phyloP scores from a whole-genome alignment of 2,888 invertebrate species.

The Diarsia brunnea region DNA sequence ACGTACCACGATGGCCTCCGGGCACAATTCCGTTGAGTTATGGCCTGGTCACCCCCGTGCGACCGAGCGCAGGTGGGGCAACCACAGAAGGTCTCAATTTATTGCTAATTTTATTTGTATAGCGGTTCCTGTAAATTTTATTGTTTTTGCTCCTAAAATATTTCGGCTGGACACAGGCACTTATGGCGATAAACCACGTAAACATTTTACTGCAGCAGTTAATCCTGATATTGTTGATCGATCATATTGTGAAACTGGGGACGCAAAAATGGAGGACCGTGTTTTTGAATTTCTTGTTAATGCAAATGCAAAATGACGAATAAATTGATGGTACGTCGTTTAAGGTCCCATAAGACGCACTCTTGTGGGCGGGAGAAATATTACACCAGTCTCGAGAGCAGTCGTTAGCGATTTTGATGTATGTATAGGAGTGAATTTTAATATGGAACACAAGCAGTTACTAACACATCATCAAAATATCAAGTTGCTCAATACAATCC shows the following conservation, averaged over 20 bases:
- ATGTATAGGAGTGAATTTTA: constrained; percentile 31
- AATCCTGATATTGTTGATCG: constrained; percentile 43
- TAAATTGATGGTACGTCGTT: constrained; percentile 49
- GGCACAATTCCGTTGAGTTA: constrained; percentile 88
- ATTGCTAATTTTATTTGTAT: constrained; percentile 87
- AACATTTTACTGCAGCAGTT: constrained; percentile 53
- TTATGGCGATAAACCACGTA: constrained; percentile 49
- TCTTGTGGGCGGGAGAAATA: constrained; percentile 54
- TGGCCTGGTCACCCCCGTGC: constrained; percentile 81
- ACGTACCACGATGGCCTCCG: constrained; percentile 79
- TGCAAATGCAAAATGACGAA: constrained; percentile 44
- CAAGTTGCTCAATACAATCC: too few relatives aligned
- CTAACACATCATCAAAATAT: neutral
- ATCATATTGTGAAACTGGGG: constrained; percentile 23
- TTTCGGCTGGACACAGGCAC: constrained; percentile 45
- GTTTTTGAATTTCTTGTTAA: constrained; percentile 28
- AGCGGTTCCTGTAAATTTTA: constrained; percentile 77
- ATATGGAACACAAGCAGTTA: neutral
- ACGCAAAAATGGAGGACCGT: constrained; percentile 4
- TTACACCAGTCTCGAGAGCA: constrained; percentile 47
- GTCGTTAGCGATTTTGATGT: constrained; percentile 55
- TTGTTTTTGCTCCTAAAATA: constrained; percentile 71
- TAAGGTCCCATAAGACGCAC: constrained; percentile 55
- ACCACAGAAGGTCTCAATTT: constrained; percentile 84
- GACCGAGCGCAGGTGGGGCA: constrained; percentile 82